Base-by-base conservation (phyloP, 2,113 vertebrate genomes). In the Coturnix japonica region DNA sequence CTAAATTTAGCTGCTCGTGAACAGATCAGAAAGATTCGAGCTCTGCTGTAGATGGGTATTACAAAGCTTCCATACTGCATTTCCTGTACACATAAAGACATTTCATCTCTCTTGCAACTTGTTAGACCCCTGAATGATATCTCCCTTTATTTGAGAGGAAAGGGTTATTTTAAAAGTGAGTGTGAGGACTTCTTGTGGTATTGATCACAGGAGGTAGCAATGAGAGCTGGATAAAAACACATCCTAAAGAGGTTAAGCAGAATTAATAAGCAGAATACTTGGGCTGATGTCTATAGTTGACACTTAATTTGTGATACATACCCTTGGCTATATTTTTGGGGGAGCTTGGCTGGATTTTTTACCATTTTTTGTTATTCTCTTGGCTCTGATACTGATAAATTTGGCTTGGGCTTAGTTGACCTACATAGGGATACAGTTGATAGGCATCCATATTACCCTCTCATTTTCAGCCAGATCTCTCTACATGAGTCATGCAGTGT, bases 1-100 rank as follows among this genome's bases (percentile, higher is more conserved):
- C 89, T 94, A 85, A 87, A 82, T 91, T 82, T 93, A 91, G 84
- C 43, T 35, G 3, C 85, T 89, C 20, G 13, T 66, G 21, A 11
- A 44, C 66, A 85, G 60, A 51, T 73, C 22, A 44, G 60, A 70
- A 90, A 70, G 63, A 78, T 53, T 65, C 0, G 4, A 15, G 37
- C 84, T 64, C 35, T 92, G 78, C 69, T 87, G 75, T 79, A 13
- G 17, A 46, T 80, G 56, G 89, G 77, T 69, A 43, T 87, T 51
- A 85, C 56, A 70, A 63, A 85, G 72, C n/a, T 31, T 73, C 43
- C 7, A 2, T 84, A 85, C 74, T 21, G 5, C 37, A 20, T 92
- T 95, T 89, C 85, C 51, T 11, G 2, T 77, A 23, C n/a, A 30
- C 33, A 80, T 49, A 83, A 89, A 85, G 33, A 46, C 44, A 89